Evolutionary conservation across 1,140 invertebrate species (phyloP).

Genomic region (Caerostris darwini): DNA sequence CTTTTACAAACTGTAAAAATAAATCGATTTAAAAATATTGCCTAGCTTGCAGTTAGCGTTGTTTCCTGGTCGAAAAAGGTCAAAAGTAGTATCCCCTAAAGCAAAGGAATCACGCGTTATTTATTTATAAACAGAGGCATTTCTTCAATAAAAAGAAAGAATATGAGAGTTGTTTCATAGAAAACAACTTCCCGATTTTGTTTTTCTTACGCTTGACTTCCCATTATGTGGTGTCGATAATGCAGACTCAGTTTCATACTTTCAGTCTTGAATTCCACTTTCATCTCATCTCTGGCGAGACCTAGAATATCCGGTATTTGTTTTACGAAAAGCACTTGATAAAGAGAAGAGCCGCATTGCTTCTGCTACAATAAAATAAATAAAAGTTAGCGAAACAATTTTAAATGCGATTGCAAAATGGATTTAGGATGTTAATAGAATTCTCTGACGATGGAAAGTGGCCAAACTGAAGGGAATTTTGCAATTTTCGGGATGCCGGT

Average conservation of each 20-base stretch:
- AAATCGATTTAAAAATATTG: conserved; percentile 63
- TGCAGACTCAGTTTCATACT: conserved; percentile 30
- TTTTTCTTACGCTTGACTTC: conserved; percentile 51
- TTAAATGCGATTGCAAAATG: neutral
- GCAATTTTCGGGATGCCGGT: neutral
- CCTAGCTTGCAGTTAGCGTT: conserved; percentile 49
- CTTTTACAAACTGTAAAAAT: conserved; percentile 24
- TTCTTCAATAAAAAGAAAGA: conserved; percentile 43
- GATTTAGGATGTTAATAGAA: conserved; percentile 32
- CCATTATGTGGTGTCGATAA: conserved; percentile 52
- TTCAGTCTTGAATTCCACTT: conserved; percentile 20
- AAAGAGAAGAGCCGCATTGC: neutral
- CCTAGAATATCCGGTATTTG: neutral
- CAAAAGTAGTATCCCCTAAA: conserved; percentile 21
- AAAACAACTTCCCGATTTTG: conserved; percentile 43
- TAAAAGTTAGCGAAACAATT: neutral
- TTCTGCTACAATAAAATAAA: neutral
- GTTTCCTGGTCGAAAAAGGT: conserved; percentile 60
- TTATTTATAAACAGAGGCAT: conserved; percentile 59
- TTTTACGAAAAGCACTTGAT: conserved; percentile 9
- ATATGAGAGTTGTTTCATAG: neutral
- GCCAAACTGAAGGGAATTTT: neutral
- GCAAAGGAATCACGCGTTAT: conserved; percentile 42
- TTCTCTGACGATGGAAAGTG: neutral
- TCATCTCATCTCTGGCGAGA: neutral